Percentiles rank a stretch among this genome's conserved stretches.
These are phyloP conservation scores for Sebastes umbrosus DNA, from an alignment of 2,797 vertebrate species.

Conservation along the genomic window DNA sequence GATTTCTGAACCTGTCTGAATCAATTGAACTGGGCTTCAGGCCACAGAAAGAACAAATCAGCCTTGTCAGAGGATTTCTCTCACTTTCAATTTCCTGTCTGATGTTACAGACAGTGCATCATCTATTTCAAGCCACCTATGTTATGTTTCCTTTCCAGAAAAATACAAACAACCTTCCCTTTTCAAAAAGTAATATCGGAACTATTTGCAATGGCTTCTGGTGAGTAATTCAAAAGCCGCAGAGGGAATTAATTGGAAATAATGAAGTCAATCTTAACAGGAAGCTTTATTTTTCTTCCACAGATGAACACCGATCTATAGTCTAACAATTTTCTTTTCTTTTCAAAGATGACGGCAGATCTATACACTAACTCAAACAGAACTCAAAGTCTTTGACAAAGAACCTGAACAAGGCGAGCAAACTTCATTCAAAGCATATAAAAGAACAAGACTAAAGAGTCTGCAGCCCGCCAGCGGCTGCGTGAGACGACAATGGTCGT, in stretches of 20 bases:
- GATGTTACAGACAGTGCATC: slow-evolving; percentile 7
- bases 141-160: background rate
- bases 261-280: background rate
- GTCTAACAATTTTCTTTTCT: background rate
- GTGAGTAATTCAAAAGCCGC: background rate
- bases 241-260: background rate
- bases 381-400: background rate
- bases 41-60: slow-evolving; percentile 47
- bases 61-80: slow-evolving; percentile 35
- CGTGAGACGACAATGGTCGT: background rate
- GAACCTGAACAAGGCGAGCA: background rate
- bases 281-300: background rate
- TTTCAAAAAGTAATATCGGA: background rate
- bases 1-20: slow-evolving; percentile 36
- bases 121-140: slow-evolving; percentile 18
- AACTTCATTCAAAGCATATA: background rate
- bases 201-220: background rate
- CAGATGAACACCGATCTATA: background rate
- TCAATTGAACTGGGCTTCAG: slow-evolving; percentile 42
- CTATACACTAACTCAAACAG: background rate
- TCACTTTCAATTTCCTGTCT: slow-evolving; percentile 41
- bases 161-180: background rate
- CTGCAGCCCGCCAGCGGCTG: background rate
- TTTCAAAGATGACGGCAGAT: background rate
- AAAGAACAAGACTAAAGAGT: background rate